phyloP scores from a whole-genome alignment of 2,113 vertebrate species.

The Recurvirostra avosetta region DNA sequence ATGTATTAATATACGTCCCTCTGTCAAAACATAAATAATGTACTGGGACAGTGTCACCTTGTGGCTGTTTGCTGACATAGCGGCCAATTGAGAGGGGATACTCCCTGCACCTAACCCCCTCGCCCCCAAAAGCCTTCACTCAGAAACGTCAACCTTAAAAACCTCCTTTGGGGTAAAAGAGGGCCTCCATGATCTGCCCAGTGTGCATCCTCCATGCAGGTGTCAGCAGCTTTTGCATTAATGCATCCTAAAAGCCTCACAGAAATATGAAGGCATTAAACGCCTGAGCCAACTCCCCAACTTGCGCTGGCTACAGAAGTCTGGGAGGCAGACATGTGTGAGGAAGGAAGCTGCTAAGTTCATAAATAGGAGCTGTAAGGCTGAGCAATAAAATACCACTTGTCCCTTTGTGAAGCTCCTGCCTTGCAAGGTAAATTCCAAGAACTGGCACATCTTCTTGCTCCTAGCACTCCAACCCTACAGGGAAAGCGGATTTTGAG shows the following conservation, averaged over 20 bases:
- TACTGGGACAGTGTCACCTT: slow-evolving; percentile 56
- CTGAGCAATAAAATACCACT: not conserved
- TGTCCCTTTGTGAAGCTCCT: not conserved
- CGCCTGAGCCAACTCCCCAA: not conserved
- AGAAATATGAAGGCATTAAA: not conserved
- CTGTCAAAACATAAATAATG: slow-evolving; percentile 51
- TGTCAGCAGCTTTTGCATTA: not conserved
- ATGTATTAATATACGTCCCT: not conserved
- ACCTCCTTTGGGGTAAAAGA: not conserved
- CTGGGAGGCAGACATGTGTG: not conserved
- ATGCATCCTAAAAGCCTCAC: not conserved
- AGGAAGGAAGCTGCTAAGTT: not conserved
- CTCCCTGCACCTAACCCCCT: not conserved
- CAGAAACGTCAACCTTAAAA: not conserved
- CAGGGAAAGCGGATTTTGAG: not conserved
- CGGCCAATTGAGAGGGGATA: not conserved
- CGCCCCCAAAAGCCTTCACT: not conserved
- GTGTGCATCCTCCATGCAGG: not conserved
- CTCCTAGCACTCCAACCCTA: not conserved
- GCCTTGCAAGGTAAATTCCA: not conserved
- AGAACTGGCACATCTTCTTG: not conserved
- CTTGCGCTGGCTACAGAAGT: not conserved
- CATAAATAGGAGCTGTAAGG: not conserved
- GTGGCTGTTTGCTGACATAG: slow-evolving; percentile 45
- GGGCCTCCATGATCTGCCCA: not conserved